Evolutionary conservation across 2,113 vertebrate species (phyloP), one percentile per base, ranked within the genome.

Genomic region (Ammodytes dubius): DNA sequence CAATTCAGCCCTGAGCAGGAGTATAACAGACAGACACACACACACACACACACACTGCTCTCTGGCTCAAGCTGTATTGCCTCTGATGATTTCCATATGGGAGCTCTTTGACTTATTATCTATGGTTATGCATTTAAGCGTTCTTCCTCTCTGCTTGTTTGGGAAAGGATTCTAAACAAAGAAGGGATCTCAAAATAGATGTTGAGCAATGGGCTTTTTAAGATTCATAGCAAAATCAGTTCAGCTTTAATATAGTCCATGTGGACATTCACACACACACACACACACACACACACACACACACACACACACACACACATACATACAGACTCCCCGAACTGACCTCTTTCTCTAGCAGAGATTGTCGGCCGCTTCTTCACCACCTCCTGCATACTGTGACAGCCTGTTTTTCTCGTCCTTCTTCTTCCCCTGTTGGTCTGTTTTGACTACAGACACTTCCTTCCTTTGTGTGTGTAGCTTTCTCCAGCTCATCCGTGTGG

Each of bases 321-420:
- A 66, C 15, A 53, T 3, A 52, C 17, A 70, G 15, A 67, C 65
- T 46, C 60, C 50, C 74, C 57, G 19, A 13, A 93, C 95, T 91
- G 68, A 96, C 95, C 95, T 93, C 90, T 90, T 86, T 94, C 94
- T 76, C 89, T 80, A 5, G 90, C 95, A 59, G 95, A 93, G 68
- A 96, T 96, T 45, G 93, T 84, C 5, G 95, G 95, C 39, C 93
- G 87, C 83, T 76, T 93, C 88, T 88, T 94, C 74, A 70, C 83
- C 79, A 63, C 90, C 85, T 92, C 94, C 67, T 89, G 93, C 95
- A 95, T 95, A 14, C 56, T 77, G 57, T 42, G 7, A 42, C 65
- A 6, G n/a, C 64, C 49, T 67, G 60, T 63, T 71, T 54, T 43
- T 40, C 66, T 42, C 50, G 17, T 57, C 68, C 66, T 7, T 43